Base-by-base conservation (phyloP, 2,888 invertebrate species). In the Hirtodrosophila trivittata region DNA sequence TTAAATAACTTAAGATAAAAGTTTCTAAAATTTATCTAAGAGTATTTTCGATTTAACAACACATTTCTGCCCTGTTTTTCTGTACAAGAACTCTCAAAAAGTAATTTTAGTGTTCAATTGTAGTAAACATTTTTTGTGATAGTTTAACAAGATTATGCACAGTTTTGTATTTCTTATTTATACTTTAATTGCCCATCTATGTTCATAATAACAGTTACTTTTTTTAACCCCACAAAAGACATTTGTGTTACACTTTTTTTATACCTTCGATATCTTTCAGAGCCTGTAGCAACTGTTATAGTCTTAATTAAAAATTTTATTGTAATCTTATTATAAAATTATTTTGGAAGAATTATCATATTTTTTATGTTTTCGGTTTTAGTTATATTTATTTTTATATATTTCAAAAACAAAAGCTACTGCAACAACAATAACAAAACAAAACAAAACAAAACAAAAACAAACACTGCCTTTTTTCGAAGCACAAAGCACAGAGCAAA, bases 381-480 rank as follows among this genome's bases (percentile, higher is more conserved):
- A 58, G 30, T 50, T 63, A 41, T 30, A 41, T 57, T n/a, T 33
- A 5, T 66, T 38, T 46, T 3, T 50, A 26, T 37, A 14, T 50
- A 60, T 43, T 45, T 47, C 42, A 41, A 41, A 35, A 41, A 32
- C 28, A 46, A 52, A 46, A 38, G 38, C 62, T 45, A 67, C 75
- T 60, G 47, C 66, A 66, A 72, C 65, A 68, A 69, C 46, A 75
- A 69, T 42, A 54, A 73, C 13, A 69, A 62, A 57, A 72, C 18
- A 21, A 2, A 21, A 21, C 2, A 21, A 21, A 21, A 69, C 46
- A 75, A 70, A 43, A 54, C 70, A 12, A 69, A 62, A 55, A 72
- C 69, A 56, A 77, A 81, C 82, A 82, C 82, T 82, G 82, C 82
- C 82, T 77, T 78, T 75, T n/a, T 72, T 70, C 57, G 46, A 72